phyloP scores from a whole-genome alignment of 2,113 vertebrate genomes.

The Heterotis niloticus region DNA sequence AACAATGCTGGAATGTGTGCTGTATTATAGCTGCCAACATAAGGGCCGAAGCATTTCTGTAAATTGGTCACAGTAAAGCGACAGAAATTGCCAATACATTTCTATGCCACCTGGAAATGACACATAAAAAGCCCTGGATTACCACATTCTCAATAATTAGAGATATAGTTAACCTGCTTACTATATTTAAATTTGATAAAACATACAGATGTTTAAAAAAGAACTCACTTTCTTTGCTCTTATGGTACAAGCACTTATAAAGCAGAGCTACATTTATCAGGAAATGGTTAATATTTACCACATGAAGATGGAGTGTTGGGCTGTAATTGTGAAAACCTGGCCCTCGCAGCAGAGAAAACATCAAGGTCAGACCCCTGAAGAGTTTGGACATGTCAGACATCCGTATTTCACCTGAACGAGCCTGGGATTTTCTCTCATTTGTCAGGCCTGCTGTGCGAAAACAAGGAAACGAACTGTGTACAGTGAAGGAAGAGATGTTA shows the following conservation, averaged over 20 bases:
- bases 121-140: background rate
- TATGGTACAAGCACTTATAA: too few species aligned
- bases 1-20: too few species aligned
- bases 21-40: too few species aligned
- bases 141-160: conserved; percentile 10
- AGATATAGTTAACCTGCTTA: too few species aligned
- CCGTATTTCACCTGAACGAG: background rate
- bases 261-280: too few species aligned
- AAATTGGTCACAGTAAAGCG: too few species aligned
- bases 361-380: background rate
- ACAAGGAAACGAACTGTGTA: background rate
- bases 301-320: background rate
- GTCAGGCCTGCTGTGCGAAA: background rate
- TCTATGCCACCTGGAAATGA: conserved; percentile 10
- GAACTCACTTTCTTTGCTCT: too few species aligned
- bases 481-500: background rate
- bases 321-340: background rate
- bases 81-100: background rate
- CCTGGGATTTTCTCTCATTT: background rate
- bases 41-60: too few species aligned
- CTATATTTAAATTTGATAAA: too few species aligned
- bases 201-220: too few species aligned
- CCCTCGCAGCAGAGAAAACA: background rate
- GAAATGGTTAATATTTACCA: too few species aligned
- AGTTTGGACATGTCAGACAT: background rate